Evolutionary conservation across 2,888 invertebrate genomes (phyloP).

Genomic region (Timema cristinae): DNA sequence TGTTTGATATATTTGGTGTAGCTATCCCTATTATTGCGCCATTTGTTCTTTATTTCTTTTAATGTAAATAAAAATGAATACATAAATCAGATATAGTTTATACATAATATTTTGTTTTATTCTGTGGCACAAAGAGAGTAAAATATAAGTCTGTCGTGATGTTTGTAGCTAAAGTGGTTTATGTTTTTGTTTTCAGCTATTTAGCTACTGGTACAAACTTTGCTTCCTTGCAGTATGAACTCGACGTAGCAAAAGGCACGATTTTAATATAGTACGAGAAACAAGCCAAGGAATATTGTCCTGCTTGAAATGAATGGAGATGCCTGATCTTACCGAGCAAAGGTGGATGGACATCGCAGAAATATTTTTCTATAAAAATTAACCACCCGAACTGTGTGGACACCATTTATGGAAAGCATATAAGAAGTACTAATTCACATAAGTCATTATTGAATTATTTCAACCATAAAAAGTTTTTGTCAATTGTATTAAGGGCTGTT

Average conservation of each 20-base stretch:
- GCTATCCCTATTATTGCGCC: no score
- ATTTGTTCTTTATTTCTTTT: no score
- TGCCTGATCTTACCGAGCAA: not conserved
- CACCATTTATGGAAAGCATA: conserved; percentile 6
- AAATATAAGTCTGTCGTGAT: no score
- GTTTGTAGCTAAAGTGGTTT: no score
- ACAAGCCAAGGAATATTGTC: not conserved
- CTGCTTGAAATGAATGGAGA: not conserved
- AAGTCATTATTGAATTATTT: not conserved
- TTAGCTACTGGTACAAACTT: not conserved
- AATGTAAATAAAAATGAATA: no score
- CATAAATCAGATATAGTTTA: no score
- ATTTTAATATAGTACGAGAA: not conserved
- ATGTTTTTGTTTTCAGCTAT: not conserved
- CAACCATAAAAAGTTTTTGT: conserved; percentile 6
- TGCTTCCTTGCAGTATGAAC: not conserved
- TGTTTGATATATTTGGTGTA: no score
- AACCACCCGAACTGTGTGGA: not conserved
- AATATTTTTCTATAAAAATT: not conserved
- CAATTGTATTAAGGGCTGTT: conserved; percentile 10
- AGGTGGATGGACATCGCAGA: not conserved
- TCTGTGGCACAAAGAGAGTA: no score
- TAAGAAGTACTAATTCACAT: not conserved
- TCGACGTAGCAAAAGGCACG: conserved; percentile 3
- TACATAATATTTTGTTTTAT: no score